A percentile compares a stretch with the other conserved stretches of the same genome.
phyloP scores from a whole-genome alignment of 2,888 invertebrate species.

The Abscondita cerata region DNA sequence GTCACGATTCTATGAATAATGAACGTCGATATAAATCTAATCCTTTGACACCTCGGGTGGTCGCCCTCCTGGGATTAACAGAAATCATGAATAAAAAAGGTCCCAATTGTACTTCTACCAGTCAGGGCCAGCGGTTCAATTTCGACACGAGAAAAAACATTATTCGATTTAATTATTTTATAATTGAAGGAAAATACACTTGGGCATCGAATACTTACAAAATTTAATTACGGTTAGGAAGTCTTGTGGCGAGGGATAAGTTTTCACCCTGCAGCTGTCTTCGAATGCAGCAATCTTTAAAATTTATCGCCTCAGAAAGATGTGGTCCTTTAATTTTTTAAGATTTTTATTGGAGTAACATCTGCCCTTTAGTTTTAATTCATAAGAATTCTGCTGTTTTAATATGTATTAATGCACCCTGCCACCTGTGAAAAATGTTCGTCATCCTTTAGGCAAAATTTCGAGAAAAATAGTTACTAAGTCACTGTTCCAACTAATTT shows the following conservation, averaged over 20 bases:
- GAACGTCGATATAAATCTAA: constrained; percentile 24
- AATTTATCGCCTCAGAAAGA: neutral
- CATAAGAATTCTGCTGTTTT: neutral
- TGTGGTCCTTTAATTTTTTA: neutral
- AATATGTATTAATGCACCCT: neutral
- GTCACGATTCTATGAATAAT: constrained; percentile 30
- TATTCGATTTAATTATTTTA: constrained; percentile 29
- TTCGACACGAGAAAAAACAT: neutral
- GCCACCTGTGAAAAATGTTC: neutral
- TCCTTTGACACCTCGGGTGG: constrained; percentile 35
- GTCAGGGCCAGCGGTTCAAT: neutral
- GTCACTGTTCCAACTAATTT: neutral
- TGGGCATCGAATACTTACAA: neutral
- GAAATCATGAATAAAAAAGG: constrained; percentile 13
- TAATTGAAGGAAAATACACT: neutral
- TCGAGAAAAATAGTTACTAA: neutral
- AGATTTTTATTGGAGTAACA: neutral
- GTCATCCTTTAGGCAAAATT: neutral
- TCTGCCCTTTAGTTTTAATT: neutral
- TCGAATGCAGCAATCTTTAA: neutral
- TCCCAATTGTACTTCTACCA: neutral
- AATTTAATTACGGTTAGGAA: neutral
- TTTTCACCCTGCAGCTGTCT: constrained; percentile 5
- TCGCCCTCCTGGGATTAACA: constrained; percentile 21
- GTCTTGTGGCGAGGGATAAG: neutral